These are phyloP conservation scores for Sesamia inferens DNA, from an alignment of 2,888 invertebrate genomes.

Conservation along the genomic window DNA sequence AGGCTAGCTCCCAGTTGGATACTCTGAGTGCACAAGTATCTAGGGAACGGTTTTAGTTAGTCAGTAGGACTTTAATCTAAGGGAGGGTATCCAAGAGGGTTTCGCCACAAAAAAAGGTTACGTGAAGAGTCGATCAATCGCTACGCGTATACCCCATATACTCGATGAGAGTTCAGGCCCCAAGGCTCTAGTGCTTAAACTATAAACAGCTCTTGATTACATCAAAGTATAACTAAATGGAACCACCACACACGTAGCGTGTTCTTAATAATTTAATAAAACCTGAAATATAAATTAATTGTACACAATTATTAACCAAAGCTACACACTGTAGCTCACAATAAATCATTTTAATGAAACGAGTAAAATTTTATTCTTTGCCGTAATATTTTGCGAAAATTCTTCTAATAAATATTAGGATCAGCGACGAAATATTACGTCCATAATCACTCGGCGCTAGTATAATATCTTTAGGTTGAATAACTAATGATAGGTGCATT, in stretches of 20 bases:
- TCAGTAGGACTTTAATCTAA: too few relatives aligned
- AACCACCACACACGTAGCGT: constrained; percentile 9
- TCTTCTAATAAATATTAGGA: constrained; percentile 60
- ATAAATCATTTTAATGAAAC: constrained; percentile 54
- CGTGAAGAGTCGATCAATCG: neutral
- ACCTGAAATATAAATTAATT: constrained; percentile 49
- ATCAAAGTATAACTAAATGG: constrained; percentile 15
- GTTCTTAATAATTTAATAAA: constrained; percentile 32
- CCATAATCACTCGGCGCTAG: constrained; percentile 63
- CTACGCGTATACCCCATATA: neutral
- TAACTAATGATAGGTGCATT: constrained; percentile 66
- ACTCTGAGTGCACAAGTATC: too few relatives aligned
- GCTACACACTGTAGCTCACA: constrained; percentile 40
- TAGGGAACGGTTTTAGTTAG: too few relatives aligned
- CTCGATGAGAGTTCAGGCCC: neutral
- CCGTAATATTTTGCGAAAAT: constrained; percentile 53
- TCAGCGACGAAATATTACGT: constrained; percentile 64
- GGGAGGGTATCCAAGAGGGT: too few relatives aligned
- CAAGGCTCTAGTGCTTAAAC: neutral
- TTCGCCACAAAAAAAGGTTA: neutral
- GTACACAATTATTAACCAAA: constrained; percentile 54
- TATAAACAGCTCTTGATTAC: neutral
- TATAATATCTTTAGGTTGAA: constrained; percentile 64
- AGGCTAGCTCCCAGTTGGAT: neutral
- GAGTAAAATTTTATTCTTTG: constrained; percentile 54